Conservation (phyloP, 23 tunicate genomes). For the Halocynthia aurantium region DNA sequence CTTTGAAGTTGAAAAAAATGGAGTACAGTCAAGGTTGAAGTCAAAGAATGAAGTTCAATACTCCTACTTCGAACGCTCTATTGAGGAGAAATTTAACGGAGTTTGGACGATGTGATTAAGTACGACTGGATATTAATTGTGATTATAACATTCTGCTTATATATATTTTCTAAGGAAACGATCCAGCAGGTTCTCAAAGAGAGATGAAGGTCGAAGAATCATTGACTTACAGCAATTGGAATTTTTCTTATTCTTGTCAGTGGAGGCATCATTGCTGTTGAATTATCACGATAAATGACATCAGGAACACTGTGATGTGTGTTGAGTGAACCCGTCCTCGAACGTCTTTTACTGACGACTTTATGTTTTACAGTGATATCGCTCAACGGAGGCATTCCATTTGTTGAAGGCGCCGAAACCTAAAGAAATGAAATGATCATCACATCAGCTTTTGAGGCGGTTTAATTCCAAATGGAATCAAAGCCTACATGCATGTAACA, state of each 20-base stretch:
- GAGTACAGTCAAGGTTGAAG: too few species aligned
- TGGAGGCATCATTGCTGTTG: slow-evolving; percentile 15
- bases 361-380: slow-evolving; percentile 18
- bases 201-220: not conserved
- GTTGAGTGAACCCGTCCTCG: slow-evolving; percentile 11
- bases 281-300: not conserved
- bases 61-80: too few species aligned
- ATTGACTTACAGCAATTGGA: slow-evolving; percentile 10
- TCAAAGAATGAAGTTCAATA: too few species aligned
- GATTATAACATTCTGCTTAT: too few species aligned
- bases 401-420: slow-evolving; percentile 17
- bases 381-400: slow-evolving; percentile 27
- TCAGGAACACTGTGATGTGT: slow-evolving; percentile 1
- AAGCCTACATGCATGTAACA: too few species aligned
- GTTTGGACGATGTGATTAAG: too few species aligned
- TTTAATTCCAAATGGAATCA: too few species aligned
- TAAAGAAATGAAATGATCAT: not conserved
- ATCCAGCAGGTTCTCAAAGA: not conserved
- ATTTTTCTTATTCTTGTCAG: slow-evolving; percentile 15
- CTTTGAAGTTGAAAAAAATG: too few species aligned
- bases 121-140: too few species aligned
- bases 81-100: too few species aligned
- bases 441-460: too few species aligned
- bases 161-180: too few species aligned
- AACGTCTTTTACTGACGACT: not conserved